Conservation (phyloP, 2,888 invertebrate species). For the Limenitis arthemis region DNA sequence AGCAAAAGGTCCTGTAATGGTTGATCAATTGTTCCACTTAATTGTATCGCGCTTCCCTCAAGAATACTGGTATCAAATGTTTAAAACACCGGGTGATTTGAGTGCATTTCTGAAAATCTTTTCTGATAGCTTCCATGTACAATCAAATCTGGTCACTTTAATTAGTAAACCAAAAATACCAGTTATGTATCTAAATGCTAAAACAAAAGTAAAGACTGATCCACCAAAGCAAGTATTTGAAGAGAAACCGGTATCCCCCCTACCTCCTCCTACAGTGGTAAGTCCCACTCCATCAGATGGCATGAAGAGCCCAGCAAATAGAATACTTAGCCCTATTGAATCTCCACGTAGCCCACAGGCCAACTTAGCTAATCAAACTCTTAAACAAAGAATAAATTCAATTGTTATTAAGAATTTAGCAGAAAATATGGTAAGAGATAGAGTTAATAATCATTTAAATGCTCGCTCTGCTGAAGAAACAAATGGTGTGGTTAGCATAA, state of each 20-base stretch:
- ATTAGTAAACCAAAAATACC: slow-evolving; percentile 83
- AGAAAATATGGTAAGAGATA: slow-evolving; percentile 80
- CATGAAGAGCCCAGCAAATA: slow-evolving; percentile 54
- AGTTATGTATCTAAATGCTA: slow-evolving; percentile 68
- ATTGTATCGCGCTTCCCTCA: slow-evolving; percentile 83
- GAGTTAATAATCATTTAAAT: slow-evolving; percentile 63
- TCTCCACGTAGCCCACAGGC: slow-evolving; percentile 63
- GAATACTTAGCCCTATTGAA: slow-evolving; percentile 68
- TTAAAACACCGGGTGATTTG: slow-evolving; percentile 91
- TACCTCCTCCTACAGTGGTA: slow-evolving; percentile 42
- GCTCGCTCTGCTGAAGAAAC: slow-evolving; percentile 56
- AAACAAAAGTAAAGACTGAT: slow-evolving; percentile 65
- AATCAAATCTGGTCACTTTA: slow-evolving; percentile 91
- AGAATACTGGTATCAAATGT: slow-evolving; percentile 87
- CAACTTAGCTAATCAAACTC: slow-evolving; percentile 78
- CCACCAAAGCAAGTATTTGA: slow-evolving; percentile 62
- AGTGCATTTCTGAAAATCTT: slow-evolving; percentile 93
- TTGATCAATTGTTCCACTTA: slow-evolving; percentile 89
- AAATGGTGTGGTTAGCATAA: slow-evolving; percentile 55
- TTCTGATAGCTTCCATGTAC: slow-evolving; percentile 95
- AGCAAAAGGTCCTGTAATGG: slow-evolving; percentile 85
- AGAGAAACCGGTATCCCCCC: slow-evolving; percentile 50
- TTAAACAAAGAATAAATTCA: slow-evolving; percentile 91
- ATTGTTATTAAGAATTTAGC: slow-evolving; percentile 91
- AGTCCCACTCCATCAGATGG: slow-evolving; percentile 66